Conservation (phyloP, 2,113 vertebrate genomes). For the Scophthalmus maximus region DNA sequence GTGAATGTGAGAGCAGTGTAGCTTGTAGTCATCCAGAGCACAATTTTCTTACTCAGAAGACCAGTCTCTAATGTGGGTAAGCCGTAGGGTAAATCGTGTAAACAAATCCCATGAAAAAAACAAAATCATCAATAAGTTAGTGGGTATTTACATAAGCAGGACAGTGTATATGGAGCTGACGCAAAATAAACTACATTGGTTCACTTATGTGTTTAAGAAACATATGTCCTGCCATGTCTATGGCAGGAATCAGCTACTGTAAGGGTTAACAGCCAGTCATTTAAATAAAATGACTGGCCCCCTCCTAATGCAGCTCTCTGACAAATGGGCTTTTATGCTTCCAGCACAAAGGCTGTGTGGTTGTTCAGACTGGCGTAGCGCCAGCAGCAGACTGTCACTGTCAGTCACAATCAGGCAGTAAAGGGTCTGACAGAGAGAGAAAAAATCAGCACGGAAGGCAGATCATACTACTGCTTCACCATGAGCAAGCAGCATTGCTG, state of each 20-base stretch:
- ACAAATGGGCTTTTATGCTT: slow-evolving; percentile 74
- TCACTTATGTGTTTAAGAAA: neutral
- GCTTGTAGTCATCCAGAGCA: slow-evolving; percentile 18
- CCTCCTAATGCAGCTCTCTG: slow-evolving; percentile 45
- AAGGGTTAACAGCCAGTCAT: no score
- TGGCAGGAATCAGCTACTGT: slow-evolving; percentile 13
- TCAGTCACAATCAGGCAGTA: slow-evolving; percentile 51
- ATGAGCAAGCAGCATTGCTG: slow-evolving; percentile 20
- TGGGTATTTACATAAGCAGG: neutral
- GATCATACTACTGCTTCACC: slow-evolving; percentile 15
- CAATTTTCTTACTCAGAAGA: slow-evolving; percentile 22
- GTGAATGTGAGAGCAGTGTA: slow-evolving; percentile 25
- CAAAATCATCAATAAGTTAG: neutral
- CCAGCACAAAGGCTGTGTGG: slow-evolving; percentile 66
- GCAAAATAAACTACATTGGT: neutral
- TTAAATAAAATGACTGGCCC: no score
- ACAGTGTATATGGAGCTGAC: neutral
- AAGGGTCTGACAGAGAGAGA: slow-evolving; percentile 37
- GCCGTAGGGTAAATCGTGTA: neutral
- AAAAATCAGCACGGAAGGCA: slow-evolving; percentile 35
- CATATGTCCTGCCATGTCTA: no score
- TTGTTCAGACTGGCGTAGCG: slow-evolving; percentile 42
- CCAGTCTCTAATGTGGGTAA: neutral
- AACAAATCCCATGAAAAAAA: neutral
- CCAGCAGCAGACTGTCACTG: slow-evolving; percentile 54